phyloP scores from a whole-genome alignment of 2,888 invertebrate species.

The Polymixis lichenea region DNA sequence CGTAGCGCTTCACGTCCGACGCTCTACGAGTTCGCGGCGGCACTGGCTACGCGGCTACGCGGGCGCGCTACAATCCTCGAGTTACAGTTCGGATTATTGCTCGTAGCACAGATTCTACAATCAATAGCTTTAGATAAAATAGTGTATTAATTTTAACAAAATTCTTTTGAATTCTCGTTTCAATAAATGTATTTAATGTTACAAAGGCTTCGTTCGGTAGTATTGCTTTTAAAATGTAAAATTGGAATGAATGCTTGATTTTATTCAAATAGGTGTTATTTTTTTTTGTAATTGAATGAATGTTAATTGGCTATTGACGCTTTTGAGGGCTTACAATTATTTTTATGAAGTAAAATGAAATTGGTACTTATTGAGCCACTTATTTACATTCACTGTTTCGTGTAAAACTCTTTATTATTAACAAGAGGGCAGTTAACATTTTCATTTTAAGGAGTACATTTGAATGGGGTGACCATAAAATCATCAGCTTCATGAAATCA shows the following conservation, averaged over 20 bases:
- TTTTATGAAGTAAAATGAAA: slow-evolving; percentile 1
- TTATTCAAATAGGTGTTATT: slow-evolving; percentile 18
- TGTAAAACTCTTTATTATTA: not conserved
- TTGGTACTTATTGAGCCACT: not conserved
- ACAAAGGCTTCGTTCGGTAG: not conserved
- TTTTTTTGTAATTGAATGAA: slow-evolving; percentile 25
- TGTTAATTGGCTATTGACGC: slow-evolving; percentile 39
- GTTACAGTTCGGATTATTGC: slow-evolving; percentile 84
- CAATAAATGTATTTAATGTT: slow-evolving; percentile 8
- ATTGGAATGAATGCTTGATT: slow-evolving; percentile 7
- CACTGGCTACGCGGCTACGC: slow-evolving; percentile 87
- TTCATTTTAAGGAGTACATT: not conserved
- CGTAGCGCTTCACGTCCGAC: slow-evolving; percentile 74
- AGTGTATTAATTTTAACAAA: slow-evolving; percentile 48
- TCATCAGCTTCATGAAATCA: not conserved
- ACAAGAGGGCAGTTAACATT: not conserved
- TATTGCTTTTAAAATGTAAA: slow-evolving; percentile 14
- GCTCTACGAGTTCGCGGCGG: slow-evolving; percentile 83
- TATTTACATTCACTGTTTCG: not conserved
- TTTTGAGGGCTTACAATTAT: not conserved
- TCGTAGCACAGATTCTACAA: slow-evolving; percentile 87
- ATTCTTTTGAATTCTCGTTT: slow-evolving; percentile 28
- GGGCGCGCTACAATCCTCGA: slow-evolving; percentile 82
- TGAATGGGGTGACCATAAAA: too few relatives aligned
- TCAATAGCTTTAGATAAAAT: slow-evolving; percentile 81